phyloP scores from a whole-genome alignment of 2,888 invertebrate genomes.

The Chloroclystis v-ata region DNA sequence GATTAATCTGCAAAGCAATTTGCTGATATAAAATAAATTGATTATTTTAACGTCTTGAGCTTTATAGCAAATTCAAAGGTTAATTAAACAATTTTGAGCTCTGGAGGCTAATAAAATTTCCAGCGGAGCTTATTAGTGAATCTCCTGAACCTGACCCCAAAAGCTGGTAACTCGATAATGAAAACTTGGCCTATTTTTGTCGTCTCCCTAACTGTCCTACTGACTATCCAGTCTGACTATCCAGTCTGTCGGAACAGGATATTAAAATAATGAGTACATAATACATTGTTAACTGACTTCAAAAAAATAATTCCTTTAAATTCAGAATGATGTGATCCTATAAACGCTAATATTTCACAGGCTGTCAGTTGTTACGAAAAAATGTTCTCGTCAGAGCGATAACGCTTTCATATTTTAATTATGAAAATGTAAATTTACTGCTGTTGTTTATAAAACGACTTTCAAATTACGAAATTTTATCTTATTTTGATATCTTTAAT shows the following conservation, averaged over 20 bases:
- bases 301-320: too few relatives aligned
- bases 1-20: too few relatives aligned
- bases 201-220: constrained; percentile 3
- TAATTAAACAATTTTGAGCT: not conserved
- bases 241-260: constrained; percentile 4
- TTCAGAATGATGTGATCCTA: constrained; percentile 4
- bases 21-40: too few relatives aligned
- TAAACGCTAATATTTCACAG: constrained; percentile 15
- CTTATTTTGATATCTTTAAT: constrained; percentile 2
- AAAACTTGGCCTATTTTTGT: constrained; percentile 5
- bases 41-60: too few relatives aligned
- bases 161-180: constrained; percentile 6
- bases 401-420: constrained; percentile 22
- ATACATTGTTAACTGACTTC: too few relatives aligned
- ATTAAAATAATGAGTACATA: not conserved
- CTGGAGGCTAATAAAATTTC: constrained; percentile 1
- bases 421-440: constrained; percentile 22
- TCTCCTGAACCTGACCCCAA: not conserved
- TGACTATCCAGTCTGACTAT: not conserved
- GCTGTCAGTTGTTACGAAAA: constrained; percentile 21
- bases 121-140: constrained; percentile 1
- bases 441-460: constrained; percentile 12
- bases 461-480: constrained; percentile 15
- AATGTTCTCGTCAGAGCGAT: constrained; percentile 18
- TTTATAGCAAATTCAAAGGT: too few relatives aligned